phyloP scores from a whole-genome alignment of 2,888 invertebrate genomes.

The Diaprepes abbreviatus region DNA sequence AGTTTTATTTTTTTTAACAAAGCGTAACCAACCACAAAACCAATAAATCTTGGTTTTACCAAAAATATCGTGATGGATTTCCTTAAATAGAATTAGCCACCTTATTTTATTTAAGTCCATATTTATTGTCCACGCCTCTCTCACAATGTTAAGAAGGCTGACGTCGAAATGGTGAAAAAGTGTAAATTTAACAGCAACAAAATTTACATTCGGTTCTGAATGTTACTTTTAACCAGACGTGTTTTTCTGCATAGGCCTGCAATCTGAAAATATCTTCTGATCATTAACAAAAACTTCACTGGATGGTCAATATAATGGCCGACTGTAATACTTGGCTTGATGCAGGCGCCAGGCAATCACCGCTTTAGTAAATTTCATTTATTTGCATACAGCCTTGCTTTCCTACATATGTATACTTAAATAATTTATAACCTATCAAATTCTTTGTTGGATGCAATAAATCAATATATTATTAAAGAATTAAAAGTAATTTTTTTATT shows the following conservation, averaged over 20 bases:
- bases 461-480: neutral
- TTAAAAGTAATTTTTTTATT: neutral
- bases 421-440: neutral
- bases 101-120: too few relatives aligned
- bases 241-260: neutral
- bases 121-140: neutral
- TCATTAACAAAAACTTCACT: neutral
- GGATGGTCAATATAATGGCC: too few relatives aligned
- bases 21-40: too few relatives aligned
- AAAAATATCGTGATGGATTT: too few relatives aligned
- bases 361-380: neutral
- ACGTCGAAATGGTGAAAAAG: neutral
- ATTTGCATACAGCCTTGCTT: conserved; percentile 8
- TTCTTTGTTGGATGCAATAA: too few relatives aligned
- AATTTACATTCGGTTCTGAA: neutral
- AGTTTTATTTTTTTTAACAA: too few relatives aligned
- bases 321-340: too few relatives aligned
- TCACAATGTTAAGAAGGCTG: neutral
- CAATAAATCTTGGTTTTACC: too few relatives aligned
- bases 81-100: too few relatives aligned
- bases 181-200: neutral
- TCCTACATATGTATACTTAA: neutral
- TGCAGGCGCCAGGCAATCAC: conserved; percentile 1
- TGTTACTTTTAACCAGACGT: neutral
- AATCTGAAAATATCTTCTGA: neutral